Evolutionary conservation across 2,113 vertebrate species (phyloP), one percentile per base, ranked within the genome.

Genomic region (Uria lomvia): DNA sequence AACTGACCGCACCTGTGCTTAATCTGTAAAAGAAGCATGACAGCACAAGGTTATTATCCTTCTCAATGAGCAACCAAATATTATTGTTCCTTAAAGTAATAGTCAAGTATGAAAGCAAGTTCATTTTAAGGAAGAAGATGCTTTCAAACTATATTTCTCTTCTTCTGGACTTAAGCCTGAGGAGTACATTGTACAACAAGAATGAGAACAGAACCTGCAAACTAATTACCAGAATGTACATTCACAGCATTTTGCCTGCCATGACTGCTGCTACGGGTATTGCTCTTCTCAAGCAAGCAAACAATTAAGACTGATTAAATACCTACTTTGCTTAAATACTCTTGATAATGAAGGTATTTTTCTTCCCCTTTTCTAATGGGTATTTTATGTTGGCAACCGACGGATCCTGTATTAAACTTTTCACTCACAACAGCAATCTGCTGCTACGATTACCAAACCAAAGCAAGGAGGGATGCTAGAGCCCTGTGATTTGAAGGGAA

Each of bases 301-400:
- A 97, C 72, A 53, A 97, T 88, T 95, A 87, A 89, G 91, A 92
- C n/a, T 97, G 97, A 98, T 98, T 96, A 97, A 98, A 98, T 87
- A 97, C 90, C 96, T 97, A 87, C 95, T 97, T 96, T 96, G 85
- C 94, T 97, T 96, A 97, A 98, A 97, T 92, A 97, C 87, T 96
- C 93, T 92, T 94, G 93, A 97, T 96, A 98, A 98, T 92, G 97
- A 98, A 97, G 94, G 47, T 17, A 60, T 91, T 84, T 76, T 98
- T 97, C 92, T 97, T 97, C 84, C 90, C 92, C 89, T 94, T 96
- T 96, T 93, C 95, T 97, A 96, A 72, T 86, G 78, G 81, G 85
- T 94, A 92, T 97, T 98, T 98, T 96, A 97, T 72, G 65, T 78
- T 97, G 95, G 96, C 94, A 98, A 95, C 89, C 92, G 95, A 98